Percentiles rank a stretch among this genome's conserved stretches.
Evolutionary conservation across 2,888 invertebrate species (phyloP).

Genomic region (Cylindroiulus punctatus): DNA sequence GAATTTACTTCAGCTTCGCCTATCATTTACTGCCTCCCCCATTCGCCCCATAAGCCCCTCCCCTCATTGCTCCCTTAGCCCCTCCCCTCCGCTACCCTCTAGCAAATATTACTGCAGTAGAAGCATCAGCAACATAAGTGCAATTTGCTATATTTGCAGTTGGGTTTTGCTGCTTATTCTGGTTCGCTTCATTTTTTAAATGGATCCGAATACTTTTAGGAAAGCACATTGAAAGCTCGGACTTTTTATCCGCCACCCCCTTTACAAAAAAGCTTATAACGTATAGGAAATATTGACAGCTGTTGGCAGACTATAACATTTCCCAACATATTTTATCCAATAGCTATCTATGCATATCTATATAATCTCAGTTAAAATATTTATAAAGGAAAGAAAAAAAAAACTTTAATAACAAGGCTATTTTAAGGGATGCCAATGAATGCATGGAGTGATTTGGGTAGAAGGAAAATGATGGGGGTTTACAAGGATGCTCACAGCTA

Average conservation of each 20-base stretch:
- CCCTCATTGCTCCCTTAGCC: no score
- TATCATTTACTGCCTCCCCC: not conserved
- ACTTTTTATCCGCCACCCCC: slow-evolving; percentile 34
- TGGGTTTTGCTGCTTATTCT: slow-evolving; percentile 42
- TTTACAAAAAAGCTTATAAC: slow-evolving; percentile 7
- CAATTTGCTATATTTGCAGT: slow-evolving; percentile 42
- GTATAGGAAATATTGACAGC: slow-evolving; percentile 29
- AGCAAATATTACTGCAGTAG: slow-evolving; percentile 9
- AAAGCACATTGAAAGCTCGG: slow-evolving; percentile 38
- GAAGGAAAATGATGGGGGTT: not conserved
- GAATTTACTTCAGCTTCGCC: not conserved
- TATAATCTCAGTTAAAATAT: slow-evolving; percentile 33
- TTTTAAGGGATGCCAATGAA: slow-evolving; percentile 20
- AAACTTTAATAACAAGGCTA: slow-evolving; percentile 32
- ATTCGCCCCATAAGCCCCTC: not conserved
- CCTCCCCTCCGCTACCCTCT: not conserved
- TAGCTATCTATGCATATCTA: slow-evolving; percentile 14
- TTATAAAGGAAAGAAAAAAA: not conserved
- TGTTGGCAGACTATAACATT: slow-evolving; percentile 26
- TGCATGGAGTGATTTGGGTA: not conserved
- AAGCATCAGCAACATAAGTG: slow-evolving; percentile 3
- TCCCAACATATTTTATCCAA: slow-evolving; percentile 7
- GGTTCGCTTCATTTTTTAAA: slow-evolving; percentile 42
- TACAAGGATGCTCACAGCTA: not conserved
- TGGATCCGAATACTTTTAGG: slow-evolving; percentile 42